These are phyloP conservation scores for Arnoldichthys spilopterus DNA, from an alignment of 2,797 vertebrate species.

Conservation along the genomic window DNA sequence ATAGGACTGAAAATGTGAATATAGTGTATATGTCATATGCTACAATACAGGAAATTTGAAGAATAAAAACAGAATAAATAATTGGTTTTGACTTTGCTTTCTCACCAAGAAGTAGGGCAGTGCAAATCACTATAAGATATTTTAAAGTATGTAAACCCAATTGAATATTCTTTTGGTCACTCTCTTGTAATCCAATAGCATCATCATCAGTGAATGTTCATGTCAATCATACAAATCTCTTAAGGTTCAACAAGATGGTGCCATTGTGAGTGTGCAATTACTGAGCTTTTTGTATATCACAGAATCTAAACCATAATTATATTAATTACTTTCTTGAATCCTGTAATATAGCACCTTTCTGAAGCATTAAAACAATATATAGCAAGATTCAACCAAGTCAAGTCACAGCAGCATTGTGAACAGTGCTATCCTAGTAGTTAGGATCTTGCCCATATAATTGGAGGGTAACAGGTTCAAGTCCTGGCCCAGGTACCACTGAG, in stretches of 20 bases:
- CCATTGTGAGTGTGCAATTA: not conserved
- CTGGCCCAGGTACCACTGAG: too few species aligned
- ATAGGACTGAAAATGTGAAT: conserved; percentile 29
- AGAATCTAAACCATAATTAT: not conserved
- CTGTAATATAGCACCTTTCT: too few species aligned
- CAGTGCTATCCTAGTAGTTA: too few species aligned
- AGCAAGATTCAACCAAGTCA: too few species aligned
- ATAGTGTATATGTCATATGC: conserved; percentile 6
- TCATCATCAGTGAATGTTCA: not conserved
- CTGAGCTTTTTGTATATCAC: not conserved
- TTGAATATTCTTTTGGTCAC: not conserved
- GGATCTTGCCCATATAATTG: too few species aligned
- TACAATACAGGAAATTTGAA: not conserved
- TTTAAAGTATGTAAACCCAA: not conserved
- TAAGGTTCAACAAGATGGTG: not conserved
- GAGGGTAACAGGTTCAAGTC: too few species aligned
- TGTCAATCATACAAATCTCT: not conserved
- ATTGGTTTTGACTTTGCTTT: not conserved
- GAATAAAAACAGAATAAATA: not conserved
- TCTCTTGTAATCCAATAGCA: not conserved
- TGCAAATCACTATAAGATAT: not conserved
- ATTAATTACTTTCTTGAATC: not conserved
- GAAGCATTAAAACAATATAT: too few species aligned
- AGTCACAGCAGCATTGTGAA: too few species aligned
- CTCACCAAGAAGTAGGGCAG: not conserved